These are phyloP conservation scores for Hydrozoanthus tunicans DNA, from an alignment of 64 coral and sea anemone species.

Conservation along the genomic window DNA sequence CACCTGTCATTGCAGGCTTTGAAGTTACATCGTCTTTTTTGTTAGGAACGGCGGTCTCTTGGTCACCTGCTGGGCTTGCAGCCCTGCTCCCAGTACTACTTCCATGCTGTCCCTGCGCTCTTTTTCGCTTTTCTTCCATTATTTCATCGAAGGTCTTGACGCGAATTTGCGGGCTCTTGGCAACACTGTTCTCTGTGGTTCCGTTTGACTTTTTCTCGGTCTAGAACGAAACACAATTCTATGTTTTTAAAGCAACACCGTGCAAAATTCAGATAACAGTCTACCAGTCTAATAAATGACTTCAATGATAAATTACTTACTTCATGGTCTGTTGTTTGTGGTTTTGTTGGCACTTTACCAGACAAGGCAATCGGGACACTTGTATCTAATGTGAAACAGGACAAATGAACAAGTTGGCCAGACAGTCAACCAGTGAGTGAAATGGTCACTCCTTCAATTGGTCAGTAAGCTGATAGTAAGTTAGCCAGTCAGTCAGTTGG, in stretches of 20 bases:
- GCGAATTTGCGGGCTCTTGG: background rate
- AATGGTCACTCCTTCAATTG: too few species aligned
- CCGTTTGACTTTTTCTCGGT: conserved; percentile 9
- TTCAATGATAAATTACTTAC: background rate
- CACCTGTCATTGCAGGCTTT: background rate
- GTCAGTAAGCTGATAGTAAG: too few species aligned
- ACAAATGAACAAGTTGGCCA: background rate
- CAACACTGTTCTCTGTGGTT: background rate
- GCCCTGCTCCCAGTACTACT: background rate
- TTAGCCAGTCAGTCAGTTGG: too few species aligned
- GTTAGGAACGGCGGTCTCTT: background rate
- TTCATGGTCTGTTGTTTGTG: background rate
- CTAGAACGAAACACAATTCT: background rate
- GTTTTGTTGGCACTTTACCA: background rate
- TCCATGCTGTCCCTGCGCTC: background rate
- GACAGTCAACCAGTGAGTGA: too few species aligned
- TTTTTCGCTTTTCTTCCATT: conserved; percentile 29
- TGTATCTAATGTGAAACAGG: background rate
- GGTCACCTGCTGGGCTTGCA: background rate
- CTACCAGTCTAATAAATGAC: background rate
- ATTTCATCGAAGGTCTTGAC: conserved; percentile 39
- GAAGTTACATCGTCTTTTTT: background rate
- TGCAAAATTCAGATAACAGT: background rate
- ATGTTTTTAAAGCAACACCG: background rate
- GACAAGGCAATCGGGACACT: background rate